Conservation (phyloP, 2,113 vertebrate species). For the Acinonyx jubatus region DNA sequence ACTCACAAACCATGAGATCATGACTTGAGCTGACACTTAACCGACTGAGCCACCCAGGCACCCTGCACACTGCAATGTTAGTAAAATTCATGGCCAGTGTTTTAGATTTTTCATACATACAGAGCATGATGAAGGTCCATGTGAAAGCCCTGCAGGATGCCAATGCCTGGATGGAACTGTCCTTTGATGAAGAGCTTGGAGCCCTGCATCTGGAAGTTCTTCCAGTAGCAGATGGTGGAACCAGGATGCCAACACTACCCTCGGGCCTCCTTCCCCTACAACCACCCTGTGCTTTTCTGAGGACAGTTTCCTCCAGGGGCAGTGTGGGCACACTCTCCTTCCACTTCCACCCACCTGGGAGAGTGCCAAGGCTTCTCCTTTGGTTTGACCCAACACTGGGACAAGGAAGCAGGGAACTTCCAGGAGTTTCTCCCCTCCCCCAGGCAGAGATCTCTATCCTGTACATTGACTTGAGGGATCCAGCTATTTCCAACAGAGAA, state of each 20-base stretch:
- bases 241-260: not conserved
- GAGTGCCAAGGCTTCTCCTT: not conserved
- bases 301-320: not conserved
- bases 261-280: not conserved
- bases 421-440: not conserved
- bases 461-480: not conserved
- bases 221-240: not conserved
- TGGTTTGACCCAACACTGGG: not conserved
- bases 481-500: not conserved
- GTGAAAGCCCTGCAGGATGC: not conserved
- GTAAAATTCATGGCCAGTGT: not conserved
- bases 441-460: not conserved
- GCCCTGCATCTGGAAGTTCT: not conserved
- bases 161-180: accelerated
- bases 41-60: no score
- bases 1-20: no score
- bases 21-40: no score
- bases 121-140: not conserved
- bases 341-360: not conserved
- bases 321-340: not conserved
- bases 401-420: not conserved
- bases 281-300: not conserved
- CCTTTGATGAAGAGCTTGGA: not conserved
- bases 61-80: not conserved
- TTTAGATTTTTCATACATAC: not conserved